Evolutionary conservation across 2,888 invertebrate species (phyloP).

Genomic region (Griposia aprilina): DNA sequence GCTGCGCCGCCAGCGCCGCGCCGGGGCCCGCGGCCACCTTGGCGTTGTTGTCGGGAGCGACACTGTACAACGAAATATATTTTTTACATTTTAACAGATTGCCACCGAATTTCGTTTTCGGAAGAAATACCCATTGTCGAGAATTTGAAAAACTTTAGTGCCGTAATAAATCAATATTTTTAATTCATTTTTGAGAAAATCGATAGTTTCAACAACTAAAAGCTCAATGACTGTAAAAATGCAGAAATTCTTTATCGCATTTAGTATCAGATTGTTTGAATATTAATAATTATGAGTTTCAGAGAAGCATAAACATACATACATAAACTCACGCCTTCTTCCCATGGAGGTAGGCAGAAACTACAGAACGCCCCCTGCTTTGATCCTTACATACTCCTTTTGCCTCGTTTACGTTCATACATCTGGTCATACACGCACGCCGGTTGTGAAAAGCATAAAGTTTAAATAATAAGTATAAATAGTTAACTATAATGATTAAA

Average conservation of each 20-base stretch:
- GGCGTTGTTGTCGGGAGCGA: constrained; percentile 12
- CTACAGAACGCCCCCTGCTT: too few relatives aligned
- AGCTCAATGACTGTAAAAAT: background rate
- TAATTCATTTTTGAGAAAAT: background rate
- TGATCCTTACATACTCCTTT: too few relatives aligned
- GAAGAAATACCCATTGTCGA: too few relatives aligned
- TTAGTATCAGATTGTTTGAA: background rate
- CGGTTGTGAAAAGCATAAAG: background rate
- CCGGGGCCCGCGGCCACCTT: constrained; percentile 12
- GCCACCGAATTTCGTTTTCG: background rate
- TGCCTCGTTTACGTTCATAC: too few relatives aligned
- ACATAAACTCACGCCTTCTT: too few relatives aligned
- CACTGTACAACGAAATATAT: constrained; percentile 14
- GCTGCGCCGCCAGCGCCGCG: constrained; percentile 62
- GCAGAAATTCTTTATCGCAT: background rate
- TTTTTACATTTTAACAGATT: background rate
- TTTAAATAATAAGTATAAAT: too few relatives aligned
- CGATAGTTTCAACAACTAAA: background rate
- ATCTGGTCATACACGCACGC: too few relatives aligned
- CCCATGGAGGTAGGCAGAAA: too few relatives aligned
- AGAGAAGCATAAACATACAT: too few relatives aligned
- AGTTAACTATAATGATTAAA: too few relatives aligned
- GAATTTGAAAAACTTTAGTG: background rate
- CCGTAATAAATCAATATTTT: background rate
- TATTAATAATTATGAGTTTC: background rate